Evolutionary conservation across 2,113 vertebrate species (phyloP).

Genomic region (Rhinolophus sinicus): DNA sequence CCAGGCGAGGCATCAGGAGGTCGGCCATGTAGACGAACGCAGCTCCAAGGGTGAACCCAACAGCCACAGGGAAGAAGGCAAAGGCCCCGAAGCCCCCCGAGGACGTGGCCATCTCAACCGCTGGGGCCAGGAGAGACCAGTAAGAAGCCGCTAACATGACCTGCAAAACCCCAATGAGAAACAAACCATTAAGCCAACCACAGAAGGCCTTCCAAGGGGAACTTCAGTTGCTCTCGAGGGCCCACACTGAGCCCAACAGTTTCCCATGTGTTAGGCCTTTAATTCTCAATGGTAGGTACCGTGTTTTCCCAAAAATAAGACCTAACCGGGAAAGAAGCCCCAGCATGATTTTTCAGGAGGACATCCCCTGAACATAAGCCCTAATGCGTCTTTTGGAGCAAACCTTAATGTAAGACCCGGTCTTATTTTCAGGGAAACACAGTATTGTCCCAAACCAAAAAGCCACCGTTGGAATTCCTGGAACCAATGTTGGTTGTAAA

Average conservation of each 20-base stretch:
- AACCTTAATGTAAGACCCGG: too few species aligned
- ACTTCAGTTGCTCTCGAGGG: not conserved
- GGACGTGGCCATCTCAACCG: constrained; percentile 93
- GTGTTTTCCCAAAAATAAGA: too few species aligned
- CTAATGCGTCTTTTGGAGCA: too few species aligned
- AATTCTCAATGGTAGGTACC: too few species aligned
- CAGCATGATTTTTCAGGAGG: too few species aligned
- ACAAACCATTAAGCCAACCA: not conserved
- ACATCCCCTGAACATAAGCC: too few species aligned
- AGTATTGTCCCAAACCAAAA: not conserved
- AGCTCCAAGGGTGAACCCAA: constrained; percentile 93
- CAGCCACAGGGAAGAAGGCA: constrained; percentile 92
- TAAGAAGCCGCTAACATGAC: constrained; percentile 98
- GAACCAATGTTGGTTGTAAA: not conserved
- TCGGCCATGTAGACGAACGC: constrained; percentile 94
- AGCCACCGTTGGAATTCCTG: not conserved
- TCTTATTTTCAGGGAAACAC: too few species aligned
- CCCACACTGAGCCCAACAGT: not conserved
- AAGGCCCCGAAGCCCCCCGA: constrained; percentile 93
- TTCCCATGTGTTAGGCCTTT: not conserved
- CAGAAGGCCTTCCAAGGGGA: too few species aligned
- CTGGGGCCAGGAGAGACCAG: constrained; percentile 96
- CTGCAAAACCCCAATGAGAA: constrained; percentile 76
- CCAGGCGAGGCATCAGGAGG: constrained; percentile 90
- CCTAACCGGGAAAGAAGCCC: too few species aligned